Conservation (phyloP, 2,888 invertebrate species). For the Cantharis flavilabris region DNA sequence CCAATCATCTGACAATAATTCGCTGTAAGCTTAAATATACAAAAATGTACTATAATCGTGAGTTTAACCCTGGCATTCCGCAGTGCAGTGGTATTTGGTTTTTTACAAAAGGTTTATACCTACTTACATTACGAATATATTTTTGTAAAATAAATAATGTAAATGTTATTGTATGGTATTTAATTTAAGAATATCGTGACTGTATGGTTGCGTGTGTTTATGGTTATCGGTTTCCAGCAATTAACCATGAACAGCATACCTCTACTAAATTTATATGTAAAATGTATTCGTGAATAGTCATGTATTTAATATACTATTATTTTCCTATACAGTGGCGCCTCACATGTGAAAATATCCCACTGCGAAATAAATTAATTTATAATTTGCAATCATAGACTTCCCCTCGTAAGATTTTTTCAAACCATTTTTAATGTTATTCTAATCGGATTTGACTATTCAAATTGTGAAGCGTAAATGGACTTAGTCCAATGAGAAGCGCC, state of each 20-base stretch:
- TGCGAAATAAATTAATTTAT: not conserved
- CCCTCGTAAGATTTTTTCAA: not conserved
- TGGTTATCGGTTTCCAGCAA: slow-evolving; percentile 17
- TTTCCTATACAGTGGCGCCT: not conserved
- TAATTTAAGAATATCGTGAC: slow-evolving; percentile 19
- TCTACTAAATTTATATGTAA: slow-evolving; percentile 5
- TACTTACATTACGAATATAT: not conserved
- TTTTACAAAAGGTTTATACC: not conserved
- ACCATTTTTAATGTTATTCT: not conserved
- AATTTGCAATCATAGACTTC: not conserved
- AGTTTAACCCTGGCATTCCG: not conserved
- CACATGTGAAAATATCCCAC: not conserved
- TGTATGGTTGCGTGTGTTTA: slow-evolving; percentile 7
- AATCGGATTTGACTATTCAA: not conserved
- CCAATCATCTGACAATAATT: not conserved
- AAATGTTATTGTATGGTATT: not conserved
- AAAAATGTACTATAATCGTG: not conserved
- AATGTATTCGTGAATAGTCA: slow-evolving; percentile 7
- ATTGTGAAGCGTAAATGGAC: not conserved
- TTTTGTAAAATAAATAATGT: not conserved
- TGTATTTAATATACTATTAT: slow-evolving; percentile 1
- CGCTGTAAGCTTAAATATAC: not conserved
- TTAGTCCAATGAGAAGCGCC: not conserved
- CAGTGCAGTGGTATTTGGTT: not conserved
- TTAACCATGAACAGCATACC: slow-evolving; percentile 11